A percentile compares a stretch with the other conserved stretches of the same genome.
phyloP scores from a whole-genome alignment of 2,113 vertebrate species.

The Macroglossus sobrinus region DNA sequence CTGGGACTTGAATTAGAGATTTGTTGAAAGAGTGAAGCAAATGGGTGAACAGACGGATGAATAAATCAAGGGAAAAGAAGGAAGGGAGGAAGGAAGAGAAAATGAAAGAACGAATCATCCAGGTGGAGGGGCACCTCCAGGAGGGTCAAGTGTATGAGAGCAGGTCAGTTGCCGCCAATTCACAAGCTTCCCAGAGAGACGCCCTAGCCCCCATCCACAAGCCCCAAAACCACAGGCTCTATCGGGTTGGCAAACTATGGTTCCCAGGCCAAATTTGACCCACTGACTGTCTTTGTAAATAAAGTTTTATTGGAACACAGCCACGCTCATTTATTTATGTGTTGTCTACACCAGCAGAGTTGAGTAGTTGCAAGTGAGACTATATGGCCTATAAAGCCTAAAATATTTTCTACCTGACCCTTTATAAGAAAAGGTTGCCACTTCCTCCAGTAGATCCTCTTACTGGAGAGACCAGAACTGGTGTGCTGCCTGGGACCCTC shows the following conservation, averaged over 20 bases:
- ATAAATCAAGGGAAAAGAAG: not conserved
- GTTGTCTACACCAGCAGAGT: too few species aligned
- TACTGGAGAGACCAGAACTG: not conserved
- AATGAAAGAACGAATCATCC: not conserved
- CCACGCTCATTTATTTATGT: not conserved
- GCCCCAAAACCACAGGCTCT: not conserved
- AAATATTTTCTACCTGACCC: not conserved
- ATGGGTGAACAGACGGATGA: not conserved
- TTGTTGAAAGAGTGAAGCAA: too few species aligned
- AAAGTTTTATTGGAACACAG: conserved; percentile 45
- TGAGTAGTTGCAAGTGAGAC: not conserved
- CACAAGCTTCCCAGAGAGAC: not conserved
- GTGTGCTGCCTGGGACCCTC: not conserved
- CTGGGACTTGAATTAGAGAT: not conserved
- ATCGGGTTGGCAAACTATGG: not conserved
- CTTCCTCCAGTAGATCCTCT: not conserved
- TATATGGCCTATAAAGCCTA: not conserved
- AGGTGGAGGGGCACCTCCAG: not conserved
- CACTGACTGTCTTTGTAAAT: not conserved
- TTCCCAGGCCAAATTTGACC: not conserved
- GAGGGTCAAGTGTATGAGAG: not conserved
- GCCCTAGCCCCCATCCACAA: not conserved
- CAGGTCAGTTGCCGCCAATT: not conserved
- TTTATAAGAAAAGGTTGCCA: not conserved
- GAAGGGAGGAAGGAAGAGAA: too few species aligned